A percentile compares a stretch with the other conserved stretches of the same genome.
Evolutionary conservation across 1,140 invertebrate species (phyloP).

Genomic region (Thalassaphorura encarpata): DNA sequence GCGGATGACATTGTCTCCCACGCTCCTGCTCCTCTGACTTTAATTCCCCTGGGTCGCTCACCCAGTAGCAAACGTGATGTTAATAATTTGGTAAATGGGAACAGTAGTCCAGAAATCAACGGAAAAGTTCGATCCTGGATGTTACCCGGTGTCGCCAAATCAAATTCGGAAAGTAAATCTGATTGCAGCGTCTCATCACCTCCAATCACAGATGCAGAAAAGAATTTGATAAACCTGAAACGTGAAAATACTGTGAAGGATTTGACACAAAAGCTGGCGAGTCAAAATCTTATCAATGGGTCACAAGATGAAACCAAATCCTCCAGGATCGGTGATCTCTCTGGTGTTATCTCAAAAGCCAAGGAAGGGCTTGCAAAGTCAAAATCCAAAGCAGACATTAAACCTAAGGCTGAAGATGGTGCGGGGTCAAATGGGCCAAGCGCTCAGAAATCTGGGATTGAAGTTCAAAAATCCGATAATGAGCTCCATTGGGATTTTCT

Average conservation of each 20-base stretch:
- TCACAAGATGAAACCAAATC: constrained; percentile 44
- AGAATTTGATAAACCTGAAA: constrained; percentile 47
- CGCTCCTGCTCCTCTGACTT: constrained; percentile 6
- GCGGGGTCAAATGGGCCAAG: constrained; percentile 8
- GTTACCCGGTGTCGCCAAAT: constrained; percentile 38
- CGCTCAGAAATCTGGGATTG: constrained; percentile 47
- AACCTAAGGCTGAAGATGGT: constrained; percentile 43
- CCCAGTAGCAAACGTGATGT: constrained; percentile 26
- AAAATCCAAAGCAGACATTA: constrained; percentile 53
- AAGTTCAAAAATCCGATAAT: constrained; percentile 79
- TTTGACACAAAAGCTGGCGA: constrained; percentile 70
- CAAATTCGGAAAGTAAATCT: background rate
- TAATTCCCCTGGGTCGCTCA: constrained; percentile 21
- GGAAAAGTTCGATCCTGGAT: constrained; percentile 54
- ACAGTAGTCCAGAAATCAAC: constrained; percentile 42
- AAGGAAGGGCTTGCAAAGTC: constrained; percentile 80
- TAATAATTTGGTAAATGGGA: constrained; percentile 28
- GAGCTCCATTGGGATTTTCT: constrained; percentile 92
- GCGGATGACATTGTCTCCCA: constrained; percentile 5
- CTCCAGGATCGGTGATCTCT: constrained; percentile 44
- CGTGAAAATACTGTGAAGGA: constrained; percentile 73
- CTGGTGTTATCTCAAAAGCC: constrained; percentile 68
- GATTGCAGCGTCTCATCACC: constrained; percentile 20
- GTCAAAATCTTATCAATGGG: constrained; percentile 51
- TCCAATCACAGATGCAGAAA: constrained; percentile 29